phyloP scores from a whole-genome alignment of 2,888 invertebrate species.

The Trichacis sp. region DNA sequence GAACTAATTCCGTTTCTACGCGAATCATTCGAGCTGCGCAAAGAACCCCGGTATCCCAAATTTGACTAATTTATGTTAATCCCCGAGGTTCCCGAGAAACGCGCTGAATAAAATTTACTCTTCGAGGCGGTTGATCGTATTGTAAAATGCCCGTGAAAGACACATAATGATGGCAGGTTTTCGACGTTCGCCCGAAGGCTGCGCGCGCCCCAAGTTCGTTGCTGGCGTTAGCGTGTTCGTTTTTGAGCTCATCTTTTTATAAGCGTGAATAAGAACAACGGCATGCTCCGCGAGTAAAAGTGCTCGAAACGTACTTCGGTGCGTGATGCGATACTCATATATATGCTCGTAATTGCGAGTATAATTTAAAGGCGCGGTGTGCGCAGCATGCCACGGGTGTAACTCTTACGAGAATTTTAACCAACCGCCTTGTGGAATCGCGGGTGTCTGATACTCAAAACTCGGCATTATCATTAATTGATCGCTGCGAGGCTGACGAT shows the following conservation, averaged over 20 bases:
- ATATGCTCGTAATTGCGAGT: conserved; percentile 59
- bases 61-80: conserved; percentile 1
- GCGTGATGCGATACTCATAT: conserved; percentile 34
- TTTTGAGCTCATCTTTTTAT: conserved; percentile 1
- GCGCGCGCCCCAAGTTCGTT: not conserved
- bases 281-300: conserved; percentile 20
- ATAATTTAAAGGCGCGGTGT: conserved; percentile 61
- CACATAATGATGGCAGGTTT: not conserved
- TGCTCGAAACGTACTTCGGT: conserved; percentile 20
- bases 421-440: conserved; percentile 8
- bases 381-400: conserved; percentile 54
- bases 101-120: not conserved
- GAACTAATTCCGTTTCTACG: not conserved
- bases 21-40: not conserved
- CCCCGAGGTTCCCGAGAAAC: not conserved
- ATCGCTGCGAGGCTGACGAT: no score
- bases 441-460: not conserved
- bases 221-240: not conserved
- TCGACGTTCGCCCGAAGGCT: not conserved
- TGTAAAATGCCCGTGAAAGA: conserved; percentile 1
- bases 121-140: not conserved
- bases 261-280: conserved; percentile 20
- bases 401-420: conserved; percentile 39
- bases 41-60: not conserved
- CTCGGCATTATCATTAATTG: no score